phyloP scores from a whole-genome alignment of 1,140 invertebrate genomes.

The Phenacoccus solenopsis region DNA sequence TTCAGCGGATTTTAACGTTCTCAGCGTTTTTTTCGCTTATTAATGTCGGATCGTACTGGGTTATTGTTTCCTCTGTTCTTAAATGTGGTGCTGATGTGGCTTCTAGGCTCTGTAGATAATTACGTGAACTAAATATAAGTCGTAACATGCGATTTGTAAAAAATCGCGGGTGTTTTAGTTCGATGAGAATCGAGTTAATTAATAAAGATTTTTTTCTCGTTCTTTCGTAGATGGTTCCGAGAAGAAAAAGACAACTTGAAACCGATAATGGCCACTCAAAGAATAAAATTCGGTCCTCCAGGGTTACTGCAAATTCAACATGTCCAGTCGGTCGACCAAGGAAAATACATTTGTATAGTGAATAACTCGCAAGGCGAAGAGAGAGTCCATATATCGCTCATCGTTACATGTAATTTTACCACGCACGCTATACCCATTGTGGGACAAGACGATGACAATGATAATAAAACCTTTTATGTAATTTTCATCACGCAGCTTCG shows the following conservation, averaged over 20 bases:
- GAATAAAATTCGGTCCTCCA: constrained; percentile 43
- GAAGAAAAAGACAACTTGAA: constrained; percentile 47
- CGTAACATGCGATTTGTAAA: no score
- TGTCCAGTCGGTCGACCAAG: constrained; percentile 59
- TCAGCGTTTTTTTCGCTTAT: background rate
- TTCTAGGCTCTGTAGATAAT: no score
- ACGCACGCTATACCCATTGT: no score
- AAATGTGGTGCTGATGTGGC: no score
- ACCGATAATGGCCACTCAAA: constrained; percentile 45
- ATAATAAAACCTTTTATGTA: no score
- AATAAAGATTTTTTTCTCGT: no score
- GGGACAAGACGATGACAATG: no score
- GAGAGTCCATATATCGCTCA: constrained; percentile 63
- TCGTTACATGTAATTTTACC: constrained; percentile 53
- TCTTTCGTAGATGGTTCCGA: constrained; percentile 46
- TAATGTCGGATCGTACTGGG: background rate
- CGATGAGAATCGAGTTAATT: no score
- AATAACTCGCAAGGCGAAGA: constrained; percentile 78
- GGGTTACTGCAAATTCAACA: constrained; percentile 48
- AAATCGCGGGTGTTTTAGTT: no score
- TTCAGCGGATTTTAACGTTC: background rate
- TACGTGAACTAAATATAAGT: no score
- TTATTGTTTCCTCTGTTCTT: background rate
- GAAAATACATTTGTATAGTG: constrained; percentile 70
- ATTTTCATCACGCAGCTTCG: constrained; percentile 40